These are phyloP conservation scores for Athene cunicularia DNA, from an alignment of 2,113 vertebrate genomes.

Conservation along the genomic window DNA sequence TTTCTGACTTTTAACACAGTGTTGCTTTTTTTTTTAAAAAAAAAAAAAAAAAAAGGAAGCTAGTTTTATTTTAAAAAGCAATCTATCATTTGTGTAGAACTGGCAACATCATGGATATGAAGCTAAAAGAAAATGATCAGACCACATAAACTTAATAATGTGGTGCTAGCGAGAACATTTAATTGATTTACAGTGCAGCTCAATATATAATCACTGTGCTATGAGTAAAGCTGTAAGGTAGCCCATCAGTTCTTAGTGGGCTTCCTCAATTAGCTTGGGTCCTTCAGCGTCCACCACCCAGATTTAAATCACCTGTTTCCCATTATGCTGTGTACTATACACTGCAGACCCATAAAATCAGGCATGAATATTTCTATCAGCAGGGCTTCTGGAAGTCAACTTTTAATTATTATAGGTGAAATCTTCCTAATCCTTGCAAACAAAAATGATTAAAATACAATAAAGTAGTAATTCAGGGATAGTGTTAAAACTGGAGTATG, in stretches of 20 bases:
- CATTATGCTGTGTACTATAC: slow-evolving; percentile 47
- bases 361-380: slow-evolving; percentile 69
- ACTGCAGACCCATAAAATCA: slow-evolving; percentile 46
- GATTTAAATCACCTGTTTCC: slow-evolving; percentile 66
- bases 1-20: not conserved
- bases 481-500: slow-evolving; percentile 9
- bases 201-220: not conserved
- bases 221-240: not conserved
- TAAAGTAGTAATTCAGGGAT: slow-evolving; percentile 22
- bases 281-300: slow-evolving; percentile 38
- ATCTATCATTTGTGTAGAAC: not conserved
- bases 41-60: not conserved
- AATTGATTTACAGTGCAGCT: slow-evolving; percentile 53
- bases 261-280: slow-evolving; percentile 56
- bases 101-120: not conserved
- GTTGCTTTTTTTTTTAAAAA: not conserved
- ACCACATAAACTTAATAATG: slow-evolving; percentile 50
- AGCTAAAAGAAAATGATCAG: not conserved
- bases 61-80: not conserved
- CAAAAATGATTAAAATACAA: slow-evolving; percentile 62
- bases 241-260: not conserved
- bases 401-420: slow-evolving; percentile 71
- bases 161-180: slow-evolving; percentile 45
- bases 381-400: slow-evolving; percentile 54
- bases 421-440: slow-evolving; percentile 60